These are phyloP conservation scores for Trematocara zebra DNA, from an alignment of 2,113 vertebrate species.

Conservation along the genomic window DNA sequence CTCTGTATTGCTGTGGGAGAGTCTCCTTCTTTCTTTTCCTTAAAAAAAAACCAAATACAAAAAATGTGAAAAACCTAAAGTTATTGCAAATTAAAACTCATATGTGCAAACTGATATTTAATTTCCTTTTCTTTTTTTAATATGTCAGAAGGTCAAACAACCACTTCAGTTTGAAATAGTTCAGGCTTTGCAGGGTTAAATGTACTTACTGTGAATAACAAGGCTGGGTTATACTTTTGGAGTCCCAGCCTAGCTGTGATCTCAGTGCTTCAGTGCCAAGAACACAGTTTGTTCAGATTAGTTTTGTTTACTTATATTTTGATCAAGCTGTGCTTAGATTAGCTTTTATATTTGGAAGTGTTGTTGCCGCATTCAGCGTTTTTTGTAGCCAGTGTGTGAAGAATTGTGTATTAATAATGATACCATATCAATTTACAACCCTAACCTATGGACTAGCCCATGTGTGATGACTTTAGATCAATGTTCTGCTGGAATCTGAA, in stretches of 20 bases:
- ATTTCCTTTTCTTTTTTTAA: neutral
- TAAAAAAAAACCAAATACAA: neutral
- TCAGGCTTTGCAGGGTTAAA: neutral
- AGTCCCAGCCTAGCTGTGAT: neutral
- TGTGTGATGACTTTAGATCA: neutral
- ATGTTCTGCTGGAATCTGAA: neutral
- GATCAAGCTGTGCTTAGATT: neutral
- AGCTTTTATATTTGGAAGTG: neutral
- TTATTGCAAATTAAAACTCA: neutral
- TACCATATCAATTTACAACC: neutral
- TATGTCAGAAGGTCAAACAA: neutral
- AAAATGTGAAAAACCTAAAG: neutral
- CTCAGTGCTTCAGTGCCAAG: neutral
- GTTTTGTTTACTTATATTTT: neutral
- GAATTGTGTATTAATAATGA: neutral
- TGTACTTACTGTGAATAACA: neutral
- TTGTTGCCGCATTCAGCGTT: neutral
- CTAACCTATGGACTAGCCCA: neutral
- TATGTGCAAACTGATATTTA: neutral
- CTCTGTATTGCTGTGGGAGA: neutral
- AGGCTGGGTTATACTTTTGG: neutral
- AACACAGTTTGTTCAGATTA: neutral
- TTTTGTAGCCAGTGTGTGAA: neutral
- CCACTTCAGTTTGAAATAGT: neutral
- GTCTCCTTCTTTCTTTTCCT: neutral